phyloP scores from a whole-genome alignment of 2,797 vertebrate species.

The Brachymystax lenok region DNA sequence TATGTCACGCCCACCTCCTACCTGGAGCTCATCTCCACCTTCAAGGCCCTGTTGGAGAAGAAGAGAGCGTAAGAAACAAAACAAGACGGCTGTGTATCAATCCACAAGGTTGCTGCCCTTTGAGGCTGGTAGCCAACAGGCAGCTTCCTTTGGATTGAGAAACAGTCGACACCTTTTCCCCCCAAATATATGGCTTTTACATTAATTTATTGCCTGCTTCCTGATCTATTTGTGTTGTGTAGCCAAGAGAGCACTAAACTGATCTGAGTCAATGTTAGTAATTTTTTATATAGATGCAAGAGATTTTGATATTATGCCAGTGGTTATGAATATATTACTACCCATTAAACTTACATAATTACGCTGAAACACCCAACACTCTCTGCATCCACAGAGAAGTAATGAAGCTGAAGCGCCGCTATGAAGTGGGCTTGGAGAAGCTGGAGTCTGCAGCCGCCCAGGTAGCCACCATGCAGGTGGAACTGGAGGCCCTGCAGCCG shows the following conservation, averaged over 20 bases:
- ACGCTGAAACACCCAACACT: not conserved
- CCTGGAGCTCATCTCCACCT: constrained; percentile 91
- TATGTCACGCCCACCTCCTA: constrained; percentile 95
- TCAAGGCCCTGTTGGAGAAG: constrained; percentile 82
- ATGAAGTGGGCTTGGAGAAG: constrained; percentile 89
- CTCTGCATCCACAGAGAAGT: constrained; percentile 76
- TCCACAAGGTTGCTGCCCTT: not conserved
- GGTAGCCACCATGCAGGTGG: constrained; percentile 84
- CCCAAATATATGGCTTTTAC: not conserved
- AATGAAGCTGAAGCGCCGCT: constrained; percentile 84
- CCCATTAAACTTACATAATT: not conserved
- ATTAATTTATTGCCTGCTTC: not conserved
- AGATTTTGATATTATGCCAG: not conserved
- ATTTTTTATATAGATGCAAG: not conserved
- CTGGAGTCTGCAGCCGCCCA: constrained; percentile 85
- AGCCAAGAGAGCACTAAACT: not conserved
- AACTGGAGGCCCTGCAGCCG: constrained; percentile 88
- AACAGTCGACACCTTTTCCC: not conserved
- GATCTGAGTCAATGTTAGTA: not conserved
- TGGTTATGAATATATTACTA: not conserved
- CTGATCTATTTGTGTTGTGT: constrained; percentile 1
- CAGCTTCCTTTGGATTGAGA: not conserved
- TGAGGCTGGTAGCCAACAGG: not conserved
- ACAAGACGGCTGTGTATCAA: not conserved
- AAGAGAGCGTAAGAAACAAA: constrained; percentile 79